Evolutionary conservation across 2,113 vertebrate genomes (phyloP).

Genomic region (Morphnarchus princeps): DNA sequence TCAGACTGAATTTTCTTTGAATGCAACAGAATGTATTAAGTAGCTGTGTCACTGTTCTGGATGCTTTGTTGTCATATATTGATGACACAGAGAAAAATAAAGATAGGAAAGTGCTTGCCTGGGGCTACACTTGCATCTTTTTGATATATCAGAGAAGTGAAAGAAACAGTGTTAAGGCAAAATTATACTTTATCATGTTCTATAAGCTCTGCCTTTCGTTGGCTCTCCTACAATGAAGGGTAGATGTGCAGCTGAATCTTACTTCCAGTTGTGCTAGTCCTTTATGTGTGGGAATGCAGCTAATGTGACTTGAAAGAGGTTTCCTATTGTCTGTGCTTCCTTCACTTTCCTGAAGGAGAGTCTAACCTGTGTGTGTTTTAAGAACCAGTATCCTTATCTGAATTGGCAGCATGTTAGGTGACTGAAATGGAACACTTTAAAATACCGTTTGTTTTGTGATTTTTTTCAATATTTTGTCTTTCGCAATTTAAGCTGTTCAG

Average conservation of each 20-base stretch:
- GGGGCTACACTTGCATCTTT: not conserved
- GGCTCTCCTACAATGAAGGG: not conserved
- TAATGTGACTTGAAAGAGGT: not conserved
- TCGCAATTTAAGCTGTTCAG: not conserved
- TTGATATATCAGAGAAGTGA: not conserved
- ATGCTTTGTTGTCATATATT: not conserved
- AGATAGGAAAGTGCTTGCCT: not conserved
- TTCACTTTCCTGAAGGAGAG: not conserved
- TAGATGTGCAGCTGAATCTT: not conserved
- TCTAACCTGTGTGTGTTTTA: not conserved
- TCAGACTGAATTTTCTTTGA: not conserved
- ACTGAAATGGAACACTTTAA: not conserved
- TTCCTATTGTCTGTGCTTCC: not conserved
- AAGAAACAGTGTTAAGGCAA: not conserved
- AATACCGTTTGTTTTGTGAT: not conserved
- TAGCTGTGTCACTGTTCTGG: not conserved
- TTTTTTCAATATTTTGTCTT: not conserved
- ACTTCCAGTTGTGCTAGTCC: not conserved
- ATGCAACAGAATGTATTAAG: not conserved
- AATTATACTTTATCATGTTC: not conserved
- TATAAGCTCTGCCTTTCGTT: not conserved
- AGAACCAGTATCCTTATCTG: not conserved
- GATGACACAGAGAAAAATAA: not conserved
- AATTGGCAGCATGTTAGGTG: not conserved
- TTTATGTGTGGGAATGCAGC: not conserved